Percentiles rank a stretch among this genome's conserved stretches.
phyloP scores from a whole-genome alignment of 2,888 invertebrate species.

The Calameuta filiformis region DNA sequence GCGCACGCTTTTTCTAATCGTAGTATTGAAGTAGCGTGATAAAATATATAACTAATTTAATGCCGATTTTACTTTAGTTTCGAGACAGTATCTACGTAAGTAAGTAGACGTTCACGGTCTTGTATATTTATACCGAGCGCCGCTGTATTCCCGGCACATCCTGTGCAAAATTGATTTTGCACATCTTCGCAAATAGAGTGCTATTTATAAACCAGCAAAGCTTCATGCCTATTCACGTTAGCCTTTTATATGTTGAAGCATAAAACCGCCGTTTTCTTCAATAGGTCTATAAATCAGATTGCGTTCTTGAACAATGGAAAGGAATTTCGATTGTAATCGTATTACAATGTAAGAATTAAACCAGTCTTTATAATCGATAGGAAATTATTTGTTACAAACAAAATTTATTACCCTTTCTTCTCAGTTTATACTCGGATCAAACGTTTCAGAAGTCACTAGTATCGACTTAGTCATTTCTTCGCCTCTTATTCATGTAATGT shows the following conservation, averaged over 20 bases:
- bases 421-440: too few species aligned
- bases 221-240: background rate
- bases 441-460: too few species aligned
- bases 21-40: background rate
- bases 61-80: background rate
- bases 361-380: background rate
- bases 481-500: background rate
- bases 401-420: too few species aligned
- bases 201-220: background rate
- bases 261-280: background rate
- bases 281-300: background rate
- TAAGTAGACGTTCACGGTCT: background rate
- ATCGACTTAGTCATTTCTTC: too few species aligned
- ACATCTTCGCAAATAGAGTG: background rate
- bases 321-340: background rate
- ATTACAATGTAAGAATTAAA: background rate
- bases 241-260: background rate
- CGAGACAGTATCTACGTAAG: too few species aligned
- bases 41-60: background rate
- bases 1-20: background rate
- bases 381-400: background rate
- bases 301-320: background rate
- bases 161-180: background rate
- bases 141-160: background rate
- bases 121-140: background rate